Base-by-base conservation (phyloP, 1,140 invertebrate species). In the Drosophila saltans region DNA sequence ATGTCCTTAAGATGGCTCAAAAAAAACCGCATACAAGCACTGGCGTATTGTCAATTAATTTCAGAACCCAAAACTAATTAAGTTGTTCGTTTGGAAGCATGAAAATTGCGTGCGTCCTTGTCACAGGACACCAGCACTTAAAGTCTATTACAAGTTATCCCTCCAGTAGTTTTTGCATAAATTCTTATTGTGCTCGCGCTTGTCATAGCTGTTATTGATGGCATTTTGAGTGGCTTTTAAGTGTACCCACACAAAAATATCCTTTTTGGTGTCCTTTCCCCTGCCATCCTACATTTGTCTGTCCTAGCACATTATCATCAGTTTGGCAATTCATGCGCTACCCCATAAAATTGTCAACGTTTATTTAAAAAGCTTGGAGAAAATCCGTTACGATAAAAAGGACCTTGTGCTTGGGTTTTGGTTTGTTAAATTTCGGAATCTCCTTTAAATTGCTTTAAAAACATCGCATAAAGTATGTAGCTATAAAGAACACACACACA, bases 401-500 rank as follows among this genome's bases (percentile, higher is more conserved):
- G 40, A 43, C 33, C 11, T 16, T 10, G 65, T 65, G 60, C 69
- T 68, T 59, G 26, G 43, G 21, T 68, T 73, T 69, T 69, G 52
- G 41, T 69, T 66, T 57, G 36, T 28, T 58, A 62, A 39, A 55
- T 70, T 56, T 65, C 9, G 36, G 66, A 86, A 86, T 86, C 70
- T 68, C 41, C 52, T 69, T 72, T 75, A 86, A 86, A 85, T 86
- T 69, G 82, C 78, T 81, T 78, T 81, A 39, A 81, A 85, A 86
- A 72, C 62, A 69, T 11, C 72, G 43, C 67, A 63, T 81, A 28
- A 78, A 74, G 80, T 81, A 41, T 58, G 56, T 63, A 55, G 64
- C 45, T 57, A 55, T 36, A 40, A 66, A 30, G 63, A 45, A 55
- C 55, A 61, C 45, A 52, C 26, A 55, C 55, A 61, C 45, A 52